These are phyloP conservation scores for Drosophila santomea DNA, from an alignment of 1,140 invertebrate species.

Conservation along the genomic window DNA sequence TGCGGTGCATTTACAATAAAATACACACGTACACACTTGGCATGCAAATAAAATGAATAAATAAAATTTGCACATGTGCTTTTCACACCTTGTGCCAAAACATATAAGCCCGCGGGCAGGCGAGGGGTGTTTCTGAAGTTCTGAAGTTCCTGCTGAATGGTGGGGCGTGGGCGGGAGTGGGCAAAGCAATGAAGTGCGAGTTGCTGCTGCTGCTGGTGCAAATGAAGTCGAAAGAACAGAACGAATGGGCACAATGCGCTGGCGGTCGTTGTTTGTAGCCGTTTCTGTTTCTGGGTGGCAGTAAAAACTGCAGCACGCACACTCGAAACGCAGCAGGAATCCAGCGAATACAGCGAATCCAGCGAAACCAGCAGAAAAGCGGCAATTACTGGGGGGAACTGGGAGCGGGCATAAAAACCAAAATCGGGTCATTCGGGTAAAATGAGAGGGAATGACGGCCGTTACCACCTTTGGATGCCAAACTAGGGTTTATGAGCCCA, in stretches of 20 bases:
- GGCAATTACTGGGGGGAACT: conserved; percentile 44
- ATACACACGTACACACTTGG: conserved; percentile 50
- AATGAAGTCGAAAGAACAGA: conserved; percentile 70
- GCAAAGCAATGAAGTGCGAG: conserved; percentile 69
- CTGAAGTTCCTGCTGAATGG: background rate
- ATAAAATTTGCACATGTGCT: conserved; percentile 80
- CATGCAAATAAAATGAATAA: conserved; percentile 83
- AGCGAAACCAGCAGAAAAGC: conserved; percentile 11
- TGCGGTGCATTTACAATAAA: conserved; percentile 50
- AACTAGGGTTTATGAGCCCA: conserved; percentile 45
- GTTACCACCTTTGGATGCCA: conserved; percentile 18
- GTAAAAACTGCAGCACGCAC: conserved; percentile 80
- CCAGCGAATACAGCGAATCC: background rate
- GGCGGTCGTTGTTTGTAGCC: conserved; percentile 39
- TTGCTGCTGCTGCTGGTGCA: conserved; percentile 37
- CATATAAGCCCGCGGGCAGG: conserved; percentile 55
- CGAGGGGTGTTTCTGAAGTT: conserved; percentile 25
- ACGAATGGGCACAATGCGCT: conserved; percentile 75
- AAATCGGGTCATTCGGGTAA: conserved; percentile 74
- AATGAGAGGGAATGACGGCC: conserved; percentile 2
- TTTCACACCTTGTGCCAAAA: conserved; percentile 77
- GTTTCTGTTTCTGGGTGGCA: conserved; percentile 49
- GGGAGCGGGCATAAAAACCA: conserved; percentile 59
- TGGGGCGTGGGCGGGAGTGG: background rate
- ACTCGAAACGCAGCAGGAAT: conserved; percentile 59